Conservation (phyloP, 2,888 invertebrate species). For the Priocnemis perturbator region DNA sequence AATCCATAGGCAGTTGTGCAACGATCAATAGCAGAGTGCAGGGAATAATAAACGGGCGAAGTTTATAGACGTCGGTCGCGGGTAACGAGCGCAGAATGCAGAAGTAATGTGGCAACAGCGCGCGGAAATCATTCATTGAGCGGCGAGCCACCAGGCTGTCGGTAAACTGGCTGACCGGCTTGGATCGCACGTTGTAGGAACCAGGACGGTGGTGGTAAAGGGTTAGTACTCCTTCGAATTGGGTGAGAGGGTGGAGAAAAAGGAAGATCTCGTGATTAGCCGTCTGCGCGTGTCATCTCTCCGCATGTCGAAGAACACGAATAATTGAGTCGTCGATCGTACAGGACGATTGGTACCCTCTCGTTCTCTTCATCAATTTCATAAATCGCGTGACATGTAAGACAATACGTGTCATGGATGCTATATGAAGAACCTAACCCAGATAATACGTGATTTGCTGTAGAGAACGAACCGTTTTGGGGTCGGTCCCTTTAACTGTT, state of each 20-base stretch:
- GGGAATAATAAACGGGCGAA: conserved; percentile 48
- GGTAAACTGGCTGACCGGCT: conserved; percentile 30
- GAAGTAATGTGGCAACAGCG: conserved; percentile 70
- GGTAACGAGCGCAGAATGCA: conserved; percentile 56
- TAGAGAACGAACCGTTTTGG: no score
- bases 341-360: no score
- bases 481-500: no score
- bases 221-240: background rate
- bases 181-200: conserved; percentile 34
- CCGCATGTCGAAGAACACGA: no score
- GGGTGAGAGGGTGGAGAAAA: background rate
- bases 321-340: no score
- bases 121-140: conserved; percentile 75
- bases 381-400: no score
- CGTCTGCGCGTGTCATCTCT: no score
- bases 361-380: no score
- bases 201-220: conserved; percentile 27
- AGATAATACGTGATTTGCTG: background rate
- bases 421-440: background rate
- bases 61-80: conserved; percentile 24
- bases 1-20: conserved; percentile 33
- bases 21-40: conserved; percentile 43
- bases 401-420: no score
- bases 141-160: conserved; percentile 46
- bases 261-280: no score